Base-by-base conservation (phyloP, 2,888 invertebrate genomes). In the Seira musarum region DNA sequence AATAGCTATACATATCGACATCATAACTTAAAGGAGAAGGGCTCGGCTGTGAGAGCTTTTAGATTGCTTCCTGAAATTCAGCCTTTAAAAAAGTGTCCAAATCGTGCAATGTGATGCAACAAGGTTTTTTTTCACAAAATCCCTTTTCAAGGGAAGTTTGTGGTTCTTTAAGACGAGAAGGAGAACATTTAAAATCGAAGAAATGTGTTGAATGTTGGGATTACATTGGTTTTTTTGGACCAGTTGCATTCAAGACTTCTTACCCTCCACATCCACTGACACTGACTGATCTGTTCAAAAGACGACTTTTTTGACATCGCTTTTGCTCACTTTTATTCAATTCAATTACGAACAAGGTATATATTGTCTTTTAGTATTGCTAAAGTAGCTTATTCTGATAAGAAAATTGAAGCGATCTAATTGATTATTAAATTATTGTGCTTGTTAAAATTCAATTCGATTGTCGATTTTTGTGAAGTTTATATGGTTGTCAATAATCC, bases 61-160 rank as follows among this genome's bases (percentile, higher is more conserved):
- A 30, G 30, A 30, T 30, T 30, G 30, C 30, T 30, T 30, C 30
- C 30, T 30, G 30, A 2, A 30, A 30, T 30, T 2, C 30, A 30
- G 49, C 49, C 15, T 49, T 49, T 15, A 49, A 49, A n/a, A 5
- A 49, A 49, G 17, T 49, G 49, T 49, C 49, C 49, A 49, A 49
- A n/a, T 8, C 49, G 49, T 49, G 49, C 49, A n/a, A 49, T 13
- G 49, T 49, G 49, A 49, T 49, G 49, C 49, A 49, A n/a, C 49
- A 49, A 49, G 49, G 6, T 3, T 49, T 49, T 49, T 49, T 40
- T 40, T 40, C 15, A 49, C 49, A 49, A 13, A 49, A 15, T 49
- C 49, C 65, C 65, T 76, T 69, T 76, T 76, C 57, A 57, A 76
- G 69, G 69, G 65, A 70, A 24, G 64, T 25, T 53, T 49, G 68